Evolutionary conservation across 2,797 vertebrate species (phyloP).

Genomic region (Fundulus diaphanus): DNA sequence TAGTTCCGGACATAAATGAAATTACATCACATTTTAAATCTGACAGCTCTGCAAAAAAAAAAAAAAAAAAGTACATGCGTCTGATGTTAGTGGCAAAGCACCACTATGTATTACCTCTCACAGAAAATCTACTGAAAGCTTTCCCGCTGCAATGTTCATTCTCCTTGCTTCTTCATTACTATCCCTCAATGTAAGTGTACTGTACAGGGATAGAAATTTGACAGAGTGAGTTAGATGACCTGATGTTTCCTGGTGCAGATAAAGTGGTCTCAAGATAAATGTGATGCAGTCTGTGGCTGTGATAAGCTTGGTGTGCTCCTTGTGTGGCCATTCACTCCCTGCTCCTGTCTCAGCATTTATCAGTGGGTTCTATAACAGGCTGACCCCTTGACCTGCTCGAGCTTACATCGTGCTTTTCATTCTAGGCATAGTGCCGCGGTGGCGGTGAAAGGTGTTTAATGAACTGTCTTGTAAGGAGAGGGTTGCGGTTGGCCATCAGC

Average conservation of each 20-base stretch:
- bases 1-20: conserved; percentile 29
- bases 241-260: conserved; percentile 52
- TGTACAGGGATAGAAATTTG: conserved; percentile 16
- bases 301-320: conserved; percentile 45
- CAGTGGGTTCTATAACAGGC: conserved; percentile 43
- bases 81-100: conserved; percentile 8
- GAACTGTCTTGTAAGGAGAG: conserved; percentile 68
- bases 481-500: conserved; percentile 59
- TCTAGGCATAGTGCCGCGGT: conserved; percentile 42
- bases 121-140: conserved; percentile 2
- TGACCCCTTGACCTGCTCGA: conserved; percentile 61
- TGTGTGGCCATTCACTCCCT: conserved; percentile 39
- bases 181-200: conserved; percentile 7
- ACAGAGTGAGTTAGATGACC: conserved; percentile 12
- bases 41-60: conserved; percentile 41
- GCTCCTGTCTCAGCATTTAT: conserved; percentile 67
- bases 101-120: conserved; percentile 11
- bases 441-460: conserved; percentile 71
- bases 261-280: conserved; percentile 51
- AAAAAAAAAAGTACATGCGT: conserved; percentile 33
- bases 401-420: conserved; percentile 60
- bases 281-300: conserved; percentile 36
- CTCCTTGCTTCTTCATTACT: conserved; percentile 19
- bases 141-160: conserved; percentile 11
- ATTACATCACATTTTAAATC: conserved; percentile 35